Conservation (phyloP, 1,140 invertebrate species). For the Caenorhabditis remanei region DNA sequence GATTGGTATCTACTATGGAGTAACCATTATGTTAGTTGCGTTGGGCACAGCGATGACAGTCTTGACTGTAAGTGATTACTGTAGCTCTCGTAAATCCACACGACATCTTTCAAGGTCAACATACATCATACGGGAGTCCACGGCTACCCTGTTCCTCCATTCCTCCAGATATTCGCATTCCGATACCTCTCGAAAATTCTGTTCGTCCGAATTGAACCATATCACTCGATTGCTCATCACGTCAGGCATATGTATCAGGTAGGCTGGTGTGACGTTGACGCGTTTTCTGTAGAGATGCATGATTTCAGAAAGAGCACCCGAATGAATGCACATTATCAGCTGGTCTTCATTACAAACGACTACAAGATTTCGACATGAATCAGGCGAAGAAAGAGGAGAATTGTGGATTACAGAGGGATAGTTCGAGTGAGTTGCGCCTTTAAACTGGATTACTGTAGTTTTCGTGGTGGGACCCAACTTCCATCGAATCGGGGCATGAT, state of each 20-base stretch:
- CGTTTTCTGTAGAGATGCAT: neutral
- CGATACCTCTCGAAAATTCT: constrained; percentile 80
- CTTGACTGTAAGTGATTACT: constrained; percentile 76
- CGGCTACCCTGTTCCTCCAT: constrained; percentile 84
- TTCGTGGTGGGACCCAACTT: too few species aligned
- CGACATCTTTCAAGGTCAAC: constrained; percentile 81
- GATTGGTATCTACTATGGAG: constrained; percentile 90
- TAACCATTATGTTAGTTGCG: constrained; percentile 90
- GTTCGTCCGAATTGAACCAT: constrained; percentile 79
- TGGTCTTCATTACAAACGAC: neutral
- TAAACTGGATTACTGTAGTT: too few species aligned
- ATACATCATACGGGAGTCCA: constrained; percentile 88
- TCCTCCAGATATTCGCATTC: constrained; percentile 83
- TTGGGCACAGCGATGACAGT: constrained; percentile 88
- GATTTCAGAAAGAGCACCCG: constrained; percentile 28
- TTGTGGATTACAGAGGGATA: constrained; percentile 23
- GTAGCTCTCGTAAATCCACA: neutral
- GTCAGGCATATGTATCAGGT: constrained; percentile 72
- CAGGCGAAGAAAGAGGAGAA: constrained; percentile 6
- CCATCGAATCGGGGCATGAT: too few species aligned
- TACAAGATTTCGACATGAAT: neutral
- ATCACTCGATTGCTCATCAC: constrained; percentile 76
- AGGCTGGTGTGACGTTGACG: neutral
- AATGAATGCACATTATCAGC: constrained; percentile 21
- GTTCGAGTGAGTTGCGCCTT: neutral